phyloP scores from a whole-genome alignment of 2,888 invertebrate species.

The Heliconius charithonia region DNA sequence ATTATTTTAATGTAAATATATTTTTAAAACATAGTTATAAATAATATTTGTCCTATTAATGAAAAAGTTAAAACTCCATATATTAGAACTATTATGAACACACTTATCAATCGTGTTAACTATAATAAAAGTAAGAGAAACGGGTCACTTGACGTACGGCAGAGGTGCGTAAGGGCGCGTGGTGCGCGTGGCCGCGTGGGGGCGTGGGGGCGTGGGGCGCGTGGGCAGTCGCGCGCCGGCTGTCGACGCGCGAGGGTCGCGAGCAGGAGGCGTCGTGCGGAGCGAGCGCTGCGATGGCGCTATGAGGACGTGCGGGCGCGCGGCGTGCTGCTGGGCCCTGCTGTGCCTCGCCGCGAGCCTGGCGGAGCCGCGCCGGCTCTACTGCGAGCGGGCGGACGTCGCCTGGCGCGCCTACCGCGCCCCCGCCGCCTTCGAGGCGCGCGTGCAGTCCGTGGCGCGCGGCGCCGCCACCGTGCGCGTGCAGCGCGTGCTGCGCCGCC shows the following conservation, averaged over 20 bases:
- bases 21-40: not conserved
- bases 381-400: slow-evolving; percentile 82
- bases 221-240: slow-evolving; percentile 78
- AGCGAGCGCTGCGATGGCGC: slow-evolving; percentile 76
- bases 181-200: slow-evolving; percentile 59
- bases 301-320: slow-evolving; percentile 79
- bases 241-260: slow-evolving; percentile 66
- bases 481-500: slow-evolving; percentile 70
- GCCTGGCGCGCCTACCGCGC: slow-evolving; percentile 82
- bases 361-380: slow-evolving; percentile 71
- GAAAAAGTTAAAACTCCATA: not conserved
- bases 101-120: not conserved
- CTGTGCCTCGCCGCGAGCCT: slow-evolving; percentile 66
- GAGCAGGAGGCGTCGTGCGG: slow-evolving; percentile 50
- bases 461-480: slow-evolving; percentile 78
- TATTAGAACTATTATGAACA: not conserved
- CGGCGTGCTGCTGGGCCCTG: slow-evolving; percentile 79
- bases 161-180: slow-evolving; percentile 61
- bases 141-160: slow-evolving; percentile 53
- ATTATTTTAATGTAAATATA: not conserved
- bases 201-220: slow-evolving; percentile 58
- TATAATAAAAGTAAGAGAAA: slow-evolving; percentile 59
- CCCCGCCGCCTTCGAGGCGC: slow-evolving; percentile 80
- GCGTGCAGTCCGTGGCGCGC: slow-evolving; percentile 73
- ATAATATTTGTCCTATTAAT: not conserved